Evolutionary conservation across 2,888 invertebrate genomes (phyloP).

Genomic region (Eurois occulta): DNA sequence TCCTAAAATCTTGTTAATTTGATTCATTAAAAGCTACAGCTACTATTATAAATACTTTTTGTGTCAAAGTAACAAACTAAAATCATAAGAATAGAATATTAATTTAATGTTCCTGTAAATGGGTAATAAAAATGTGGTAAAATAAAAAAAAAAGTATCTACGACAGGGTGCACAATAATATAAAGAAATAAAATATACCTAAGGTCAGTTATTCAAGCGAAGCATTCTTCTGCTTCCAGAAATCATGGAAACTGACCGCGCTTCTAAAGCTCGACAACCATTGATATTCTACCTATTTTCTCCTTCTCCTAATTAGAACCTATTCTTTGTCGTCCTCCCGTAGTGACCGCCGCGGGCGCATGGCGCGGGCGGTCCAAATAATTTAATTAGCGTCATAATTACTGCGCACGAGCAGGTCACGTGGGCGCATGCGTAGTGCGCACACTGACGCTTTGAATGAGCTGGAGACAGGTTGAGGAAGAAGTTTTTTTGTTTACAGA

Average conservation of each 20-base stretch:
- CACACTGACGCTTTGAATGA: conserved; percentile 17
- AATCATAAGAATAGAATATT: background rate
- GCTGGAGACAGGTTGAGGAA: conserved; percentile 26
- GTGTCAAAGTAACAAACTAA: no score
- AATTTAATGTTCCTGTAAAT: no score
- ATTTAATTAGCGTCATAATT: conserved; percentile 80
- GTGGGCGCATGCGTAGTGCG: conserved; percentile 28
- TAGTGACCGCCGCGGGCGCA: conserved; percentile 73
- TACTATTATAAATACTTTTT: no score
- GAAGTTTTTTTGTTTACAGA: conserved; percentile 7
- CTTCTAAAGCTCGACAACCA: background rate
- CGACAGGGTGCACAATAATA: background rate
- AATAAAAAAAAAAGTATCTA: background rate
- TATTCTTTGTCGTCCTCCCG: conserved; percentile 53
- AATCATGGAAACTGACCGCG: background rate
- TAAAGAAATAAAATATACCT: background rate
- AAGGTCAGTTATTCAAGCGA: background rate
- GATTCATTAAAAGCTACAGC: no score
- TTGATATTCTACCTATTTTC: conserved; percentile 31
- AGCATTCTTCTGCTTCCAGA: background rate
- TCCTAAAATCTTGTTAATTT: no score
- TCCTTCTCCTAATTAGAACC: background rate
- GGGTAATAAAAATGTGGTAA: no score
- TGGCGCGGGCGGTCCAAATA: conserved; percentile 76
- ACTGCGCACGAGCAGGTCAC: conserved; percentile 62